Percentiles rank a stretch among this genome's conserved stretches.
These are phyloP conservation scores for Muscicapa adusta DNA, from an alignment of 2,113 vertebrate genomes.

Conservation along the genomic window DNA sequence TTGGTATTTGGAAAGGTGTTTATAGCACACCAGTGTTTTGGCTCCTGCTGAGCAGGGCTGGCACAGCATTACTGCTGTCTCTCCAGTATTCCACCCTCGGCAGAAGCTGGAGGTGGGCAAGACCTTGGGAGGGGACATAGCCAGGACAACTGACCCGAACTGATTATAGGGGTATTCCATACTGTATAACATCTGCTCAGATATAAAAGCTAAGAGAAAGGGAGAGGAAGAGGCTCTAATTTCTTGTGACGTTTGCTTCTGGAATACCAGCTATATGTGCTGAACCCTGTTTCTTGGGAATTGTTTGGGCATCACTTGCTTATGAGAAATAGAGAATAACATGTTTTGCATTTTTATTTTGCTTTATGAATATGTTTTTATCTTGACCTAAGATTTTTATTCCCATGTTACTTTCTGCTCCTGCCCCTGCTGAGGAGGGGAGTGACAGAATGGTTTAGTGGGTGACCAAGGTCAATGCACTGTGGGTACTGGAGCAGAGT, in stretches of 20 bases:
- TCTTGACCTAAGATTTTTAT: neutral
- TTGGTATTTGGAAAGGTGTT: neutral
- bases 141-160: neutral
- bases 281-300: neutral
- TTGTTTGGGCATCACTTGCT: neutral
- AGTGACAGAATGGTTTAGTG: neutral
- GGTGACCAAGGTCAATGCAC: neutral
- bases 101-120: neutral
- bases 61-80: neutral
- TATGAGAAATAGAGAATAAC: neutral
- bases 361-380: neutral
- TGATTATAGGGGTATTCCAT: neutral
- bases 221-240: neutral
- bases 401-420: neutral
- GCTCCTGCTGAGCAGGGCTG: neutral
- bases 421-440: neutral
- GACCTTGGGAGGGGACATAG: too few species aligned
- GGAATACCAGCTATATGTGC: neutral
- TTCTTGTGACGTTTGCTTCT: neutral
- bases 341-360: neutral
- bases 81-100: neutral
- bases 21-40: neutral
- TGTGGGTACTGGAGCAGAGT: neutral
- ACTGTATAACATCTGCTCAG: fast-evolving
- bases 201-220: neutral